Conservation (phyloP, 1,140 invertebrate genomes). For the Riptortus pedestris region DNA sequence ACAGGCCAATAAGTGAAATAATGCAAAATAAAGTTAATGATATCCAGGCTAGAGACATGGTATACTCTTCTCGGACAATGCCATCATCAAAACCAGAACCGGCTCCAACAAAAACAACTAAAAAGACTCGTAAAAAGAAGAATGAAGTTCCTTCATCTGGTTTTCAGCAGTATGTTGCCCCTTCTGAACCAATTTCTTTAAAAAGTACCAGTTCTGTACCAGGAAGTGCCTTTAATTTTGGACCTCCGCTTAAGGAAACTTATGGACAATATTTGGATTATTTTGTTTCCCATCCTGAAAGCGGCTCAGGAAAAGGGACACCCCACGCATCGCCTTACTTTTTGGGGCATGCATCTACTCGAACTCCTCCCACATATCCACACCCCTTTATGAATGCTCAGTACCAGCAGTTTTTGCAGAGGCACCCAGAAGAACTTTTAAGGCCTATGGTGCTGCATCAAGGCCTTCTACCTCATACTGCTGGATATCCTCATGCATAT, state of each 20-base stretch:
- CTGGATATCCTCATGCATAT: slow-evolving; percentile 45
- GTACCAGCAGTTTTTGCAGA: slow-evolving; percentile 57
- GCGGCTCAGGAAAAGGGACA: slow-evolving; percentile 40
- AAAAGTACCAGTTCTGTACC: slow-evolving; percentile 50
- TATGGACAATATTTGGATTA: slow-evolving; percentile 48
- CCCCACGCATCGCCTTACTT: slow-evolving; percentile 42
- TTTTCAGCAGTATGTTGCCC: slow-evolving; percentile 44
- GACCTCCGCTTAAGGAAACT: slow-evolving; percentile 44
- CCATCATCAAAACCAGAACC: slow-evolving; percentile 10
- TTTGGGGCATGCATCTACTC: slow-evolving; percentile 42
- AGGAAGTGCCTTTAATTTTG: slow-evolving; percentile 58
- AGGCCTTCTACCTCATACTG: slow-evolving; percentile 42
- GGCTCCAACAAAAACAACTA: slow-evolving; percentile 19
- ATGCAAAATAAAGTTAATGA: slow-evolving; percentile 17
- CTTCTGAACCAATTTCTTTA: slow-evolving; percentile 44
- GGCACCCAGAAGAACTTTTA: slow-evolving; percentile 46
- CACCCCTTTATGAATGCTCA: slow-evolving; percentile 42
- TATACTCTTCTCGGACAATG: slow-evolving; percentile 14
- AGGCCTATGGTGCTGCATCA: slow-evolving; percentile 46
- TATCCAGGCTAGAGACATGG: slow-evolving; percentile 22
- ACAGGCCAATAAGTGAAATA: slow-evolving; percentile 23
- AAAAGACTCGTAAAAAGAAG: slow-evolving; percentile 34
- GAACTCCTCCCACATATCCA: slow-evolving; percentile 34
- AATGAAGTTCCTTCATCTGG: slow-evolving; percentile 33
- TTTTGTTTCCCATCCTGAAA: slow-evolving; percentile 30